These are phyloP conservation scores for Lithophane leautieri DNA, from an alignment of 2,888 invertebrate genomes.

Conservation along the genomic window DNA sequence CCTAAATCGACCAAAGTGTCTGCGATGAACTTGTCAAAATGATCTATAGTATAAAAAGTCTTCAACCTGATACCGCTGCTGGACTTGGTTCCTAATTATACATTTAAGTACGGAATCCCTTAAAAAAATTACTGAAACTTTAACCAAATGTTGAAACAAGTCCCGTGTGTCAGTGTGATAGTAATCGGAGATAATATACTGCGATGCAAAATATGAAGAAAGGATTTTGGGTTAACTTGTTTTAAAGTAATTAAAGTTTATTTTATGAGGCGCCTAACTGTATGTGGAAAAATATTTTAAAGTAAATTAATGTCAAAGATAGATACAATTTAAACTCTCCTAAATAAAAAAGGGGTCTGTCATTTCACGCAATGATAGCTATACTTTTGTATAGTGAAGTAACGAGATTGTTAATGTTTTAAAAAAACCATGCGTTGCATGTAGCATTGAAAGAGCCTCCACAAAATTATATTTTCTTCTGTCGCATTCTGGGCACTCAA, in stretches of 20 bases:
- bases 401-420: no score
- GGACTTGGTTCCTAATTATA: not conserved
- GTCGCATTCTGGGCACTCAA: not conserved
- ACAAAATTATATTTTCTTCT: no score
- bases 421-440: no score
- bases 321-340: not conserved
- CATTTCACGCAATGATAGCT: no score
- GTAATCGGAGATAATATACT: constrained; percentile 68
- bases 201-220: constrained; percentile 68
- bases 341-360: no score
- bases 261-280: constrained; percentile 60
- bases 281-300: constrained; percentile 22
- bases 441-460: no score
- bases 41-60: not conserved
- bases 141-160: constrained; percentile 38
- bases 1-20: not conserved
- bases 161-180: constrained; percentile 55
- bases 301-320: not conserved
- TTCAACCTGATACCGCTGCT: not conserved
- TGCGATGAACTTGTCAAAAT: not conserved
- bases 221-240: constrained; percentile 58
- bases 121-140: constrained; percentile 5
- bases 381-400: no score
- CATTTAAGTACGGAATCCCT: constrained; percentile 41
- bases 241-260: constrained; percentile 65